Conservation (phyloP, 2,888 invertebrate species). For the Ectemnius cavifrons region DNA sequence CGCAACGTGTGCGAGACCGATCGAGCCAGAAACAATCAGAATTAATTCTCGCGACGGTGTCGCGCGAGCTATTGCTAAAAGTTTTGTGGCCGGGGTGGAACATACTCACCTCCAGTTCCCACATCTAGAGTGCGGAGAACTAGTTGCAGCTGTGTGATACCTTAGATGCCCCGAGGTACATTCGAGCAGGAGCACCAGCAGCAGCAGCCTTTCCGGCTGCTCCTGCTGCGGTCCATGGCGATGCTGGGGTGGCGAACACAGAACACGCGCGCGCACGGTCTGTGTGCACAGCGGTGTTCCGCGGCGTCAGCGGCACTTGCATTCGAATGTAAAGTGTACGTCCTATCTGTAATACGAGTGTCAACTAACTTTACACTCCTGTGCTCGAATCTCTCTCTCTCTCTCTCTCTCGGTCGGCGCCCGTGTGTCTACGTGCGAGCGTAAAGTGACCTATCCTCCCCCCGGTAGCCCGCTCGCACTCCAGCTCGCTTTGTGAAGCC, state of each 20-base stretch:
- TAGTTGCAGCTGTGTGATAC: slow-evolving; percentile 52
- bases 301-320: slow-evolving; percentile 28
- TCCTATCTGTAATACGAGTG: slow-evolving; percentile 56
- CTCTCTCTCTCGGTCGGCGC: background rate
- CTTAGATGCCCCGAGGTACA: slow-evolving; percentile 44
- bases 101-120: background rate
- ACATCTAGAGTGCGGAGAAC: slow-evolving; percentile 35
- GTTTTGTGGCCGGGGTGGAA: slow-evolving; percentile 17
- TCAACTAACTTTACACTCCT: slow-evolving; percentile 50
- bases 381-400: background rate
- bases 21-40: slow-evolving; percentile 12
- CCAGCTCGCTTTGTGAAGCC: slow-evolving; percentile 25
- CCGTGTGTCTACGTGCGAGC: background rate
- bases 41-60: slow-evolving; percentile 29
- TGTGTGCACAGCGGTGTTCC: slow-evolving; percentile 29
- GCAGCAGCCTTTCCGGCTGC: too few relatives aligned
- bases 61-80: slow-evolving; percentile 34
- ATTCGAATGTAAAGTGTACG: slow-evolving; percentile 37
- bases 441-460: slow-evolving; percentile 40
- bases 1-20: slow-evolving; percentile 10
- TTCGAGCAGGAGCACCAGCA: slow-evolving; percentile 29
- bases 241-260: background rate
- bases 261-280: slow-evolving; percentile 25
- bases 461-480: background rate
- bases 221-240: too few relatives aligned